phyloP scores from a whole-genome alignment of 1,140 invertebrate genomes.

The Neodiprion pinetum region DNA sequence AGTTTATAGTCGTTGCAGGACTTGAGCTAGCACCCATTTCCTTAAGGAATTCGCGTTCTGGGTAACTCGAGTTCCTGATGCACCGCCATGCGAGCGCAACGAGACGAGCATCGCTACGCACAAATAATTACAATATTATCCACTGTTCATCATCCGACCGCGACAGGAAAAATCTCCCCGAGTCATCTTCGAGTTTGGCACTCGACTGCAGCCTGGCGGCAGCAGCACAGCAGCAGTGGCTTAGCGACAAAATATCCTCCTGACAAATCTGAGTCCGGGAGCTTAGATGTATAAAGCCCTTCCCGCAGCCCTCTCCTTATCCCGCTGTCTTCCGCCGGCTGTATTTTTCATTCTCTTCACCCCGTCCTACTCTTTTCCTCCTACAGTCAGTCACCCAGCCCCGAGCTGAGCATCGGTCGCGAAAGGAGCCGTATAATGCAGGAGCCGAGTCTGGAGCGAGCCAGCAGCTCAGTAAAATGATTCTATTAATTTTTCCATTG shows the following conservation, averaged over 20 bases:
- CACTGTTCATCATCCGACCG: too few species aligned
- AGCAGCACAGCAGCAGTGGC: not conserved
- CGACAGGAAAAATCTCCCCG: too few species aligned
- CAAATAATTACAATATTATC: too few species aligned
- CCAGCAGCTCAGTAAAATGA: slow-evolving; percentile 50
- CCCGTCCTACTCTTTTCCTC: slow-evolving; percentile 24
- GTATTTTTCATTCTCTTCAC: slow-evolving; percentile 41
- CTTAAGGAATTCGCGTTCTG: slow-evolving; percentile 16
- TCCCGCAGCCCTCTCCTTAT: slow-evolving; percentile 32
- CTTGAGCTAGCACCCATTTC: slow-evolving; percentile 49
- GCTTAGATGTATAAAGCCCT: slow-evolving; percentile 47
- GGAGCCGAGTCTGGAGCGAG: not conserved
- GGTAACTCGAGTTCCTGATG: too few species aligned
- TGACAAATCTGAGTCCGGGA: slow-evolving; percentile 48
- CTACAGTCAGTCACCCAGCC: slow-evolving; percentile 24
- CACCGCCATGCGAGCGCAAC: too few species aligned
- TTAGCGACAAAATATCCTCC: slow-evolving; percentile 25
- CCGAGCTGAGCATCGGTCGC: not conserved
- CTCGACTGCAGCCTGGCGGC: too few species aligned
- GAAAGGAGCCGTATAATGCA: slow-evolving; percentile 25
- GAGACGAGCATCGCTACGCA: too few species aligned
- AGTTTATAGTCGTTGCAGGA: slow-evolving; percentile 51
- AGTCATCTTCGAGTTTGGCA: too few species aligned
- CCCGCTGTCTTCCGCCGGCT: slow-evolving; percentile 20
- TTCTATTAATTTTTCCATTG: slow-evolving; percentile 63